Evolutionary conservation across 2,797 vertebrate species (phyloP), one percentile per base, ranked within the genome.

Genomic region (Pseudochaenichthys georgianus): DNA sequence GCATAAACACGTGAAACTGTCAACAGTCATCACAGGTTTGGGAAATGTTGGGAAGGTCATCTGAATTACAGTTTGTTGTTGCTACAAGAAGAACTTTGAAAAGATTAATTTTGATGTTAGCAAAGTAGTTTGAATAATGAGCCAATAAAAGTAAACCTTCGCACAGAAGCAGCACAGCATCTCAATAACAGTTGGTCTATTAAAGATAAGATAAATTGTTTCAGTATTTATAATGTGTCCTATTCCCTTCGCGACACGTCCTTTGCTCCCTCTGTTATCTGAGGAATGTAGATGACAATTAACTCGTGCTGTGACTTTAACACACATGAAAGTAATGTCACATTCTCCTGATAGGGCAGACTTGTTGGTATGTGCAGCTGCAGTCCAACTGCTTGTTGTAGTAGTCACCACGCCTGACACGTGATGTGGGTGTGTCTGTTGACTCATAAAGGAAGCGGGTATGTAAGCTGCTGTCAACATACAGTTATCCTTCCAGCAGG

Each of bases 401-500:
- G 53, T 60, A 19, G 38, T 74, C 61, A 53, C 57, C 75, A 65
- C 19, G 23, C 43, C 69, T 86, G 83, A 60, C 75, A 71, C 11
- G 21, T 64, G 68, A 38, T 42, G 65, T 62, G 73, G 74, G 77
- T 80, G 81, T 88, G 84, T 69, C 64, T 72, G 64, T 48, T 84
- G 78, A 85, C 61, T 85, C 84, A 78, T 23, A 12, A 58, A 63
- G 28, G 31, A 59, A 38, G 31, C 12, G 9, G 42, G 34, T 28
- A 53, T 53, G 34, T 21, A 52, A 1, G 3, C 59, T 60, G 16
- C 13, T 28, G 47, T 67, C 73, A 16, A 38, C 57, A 66, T 54
- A 41, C 54, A 48, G 53, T 64, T 15, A 50, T 73, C 41, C 55
- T 19, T 45, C 53, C 64, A 72, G 54, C 28, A 51, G 23, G 21